These are phyloP conservation scores for Disparrhopalites patrizii DNA, from an alignment of 2,888 invertebrate species.

Conservation along the genomic window DNA sequence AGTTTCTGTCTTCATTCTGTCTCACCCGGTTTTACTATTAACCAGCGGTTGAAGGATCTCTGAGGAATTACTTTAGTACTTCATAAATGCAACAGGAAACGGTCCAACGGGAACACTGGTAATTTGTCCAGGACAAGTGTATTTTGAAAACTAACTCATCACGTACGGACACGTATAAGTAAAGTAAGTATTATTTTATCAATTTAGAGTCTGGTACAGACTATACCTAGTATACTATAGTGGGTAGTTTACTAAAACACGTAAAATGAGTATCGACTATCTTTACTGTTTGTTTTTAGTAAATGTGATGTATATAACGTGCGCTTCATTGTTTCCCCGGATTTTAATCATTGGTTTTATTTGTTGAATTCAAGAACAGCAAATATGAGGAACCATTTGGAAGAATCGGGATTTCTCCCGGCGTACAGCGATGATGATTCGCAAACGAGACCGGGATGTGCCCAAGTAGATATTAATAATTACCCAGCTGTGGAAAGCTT, in stretches of 20 bases:
- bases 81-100: too few relatives aligned
- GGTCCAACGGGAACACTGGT: too few relatives aligned
- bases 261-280: too few relatives aligned
- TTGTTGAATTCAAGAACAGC: background rate
- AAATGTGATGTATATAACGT: background rate
- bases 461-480: slow-evolving; percentile 20
- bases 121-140: too few relatives aligned
- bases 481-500: slow-evolving; percentile 12
- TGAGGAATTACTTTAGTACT: too few relatives aligned
- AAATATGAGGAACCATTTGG: background rate
- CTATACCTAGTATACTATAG: background rate
- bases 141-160: too few relatives aligned
- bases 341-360: background rate
- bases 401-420: background rate
- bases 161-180: too few relatives aligned
- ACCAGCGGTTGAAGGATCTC: too few relatives aligned
- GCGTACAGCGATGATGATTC: background rate
- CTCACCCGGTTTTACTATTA: too few relatives aligned
- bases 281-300: too few relatives aligned
- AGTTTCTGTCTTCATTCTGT: too few relatives aligned
- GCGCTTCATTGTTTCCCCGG: background rate
- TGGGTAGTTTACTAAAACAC: background rate
- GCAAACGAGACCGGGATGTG: background rate
- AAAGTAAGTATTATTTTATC: background rate
- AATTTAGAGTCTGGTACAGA: background rate